Base-by-base conservation (phyloP, 2,113 vertebrate genomes). In the Chlamydotis undulata region DNA sequence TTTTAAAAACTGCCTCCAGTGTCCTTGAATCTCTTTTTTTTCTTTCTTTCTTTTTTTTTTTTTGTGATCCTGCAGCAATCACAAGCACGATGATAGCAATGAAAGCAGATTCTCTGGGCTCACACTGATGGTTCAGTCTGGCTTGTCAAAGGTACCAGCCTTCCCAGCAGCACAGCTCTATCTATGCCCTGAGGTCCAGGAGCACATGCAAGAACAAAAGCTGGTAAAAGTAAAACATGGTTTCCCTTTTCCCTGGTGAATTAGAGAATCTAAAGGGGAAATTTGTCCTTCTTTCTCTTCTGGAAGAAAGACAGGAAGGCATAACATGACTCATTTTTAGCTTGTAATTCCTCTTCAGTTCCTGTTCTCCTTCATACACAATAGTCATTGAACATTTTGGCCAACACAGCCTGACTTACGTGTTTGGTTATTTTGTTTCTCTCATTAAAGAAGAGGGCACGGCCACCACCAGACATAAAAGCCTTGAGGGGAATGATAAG, bases 91-190 rank as follows among this genome's bases (percentile, higher is more conserved):
- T 4, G 14, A 68, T 3, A 53, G 69, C 84, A 94, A 71, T 39
- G 10, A 70, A 79, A 52, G 47, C 24, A 56, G 60, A 75, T 53
- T 84, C 33, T 79, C 45, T 10, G 6, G 16, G 35, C 50, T 85
- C 41, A 52, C 21, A 25, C 8, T 0, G 1, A 12, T 1, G 12
- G 22, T 33, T 89, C 81, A 25, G 13, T 73, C 35, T 85, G 61
- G 18, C 39, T 52, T 53, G 35, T 69, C 77, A 76, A 73, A 56
- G 6, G 16, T 18, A 60, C 13, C 23, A 78, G 37, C 13, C 25
- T 53, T 52, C 15, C 45, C 18, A 5, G 3, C 23, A 59, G 50
- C 0, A 0, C 45, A 18, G 22, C 6, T 53, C 24, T 41, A 4
- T 17, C 39, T 37, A 7, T 57, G 52, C 35, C 68, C 19, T 74